Base-by-base conservation (phyloP, 2,797 vertebrate species). In the Hydrocynus forskahlii region DNA sequence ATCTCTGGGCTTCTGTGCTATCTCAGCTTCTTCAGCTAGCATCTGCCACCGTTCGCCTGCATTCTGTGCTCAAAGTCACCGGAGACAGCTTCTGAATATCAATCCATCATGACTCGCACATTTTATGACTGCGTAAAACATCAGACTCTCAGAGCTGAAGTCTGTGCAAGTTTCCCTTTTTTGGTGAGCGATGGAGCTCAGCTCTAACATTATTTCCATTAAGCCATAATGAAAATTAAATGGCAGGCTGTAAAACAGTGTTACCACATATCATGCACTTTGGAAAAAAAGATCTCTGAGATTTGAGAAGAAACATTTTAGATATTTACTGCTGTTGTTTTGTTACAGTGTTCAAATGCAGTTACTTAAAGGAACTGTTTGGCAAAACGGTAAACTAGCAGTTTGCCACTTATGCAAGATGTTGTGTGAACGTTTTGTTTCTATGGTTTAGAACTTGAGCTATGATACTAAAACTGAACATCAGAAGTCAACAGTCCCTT, bases 41-140 rank as follows among this genome's bases (percentile, higher is more conserved):
- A 88, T 84, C 87, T 85, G 85, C 84, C 79, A 81, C 71, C 62
- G 60, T 83, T 81, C 84, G 71, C 73, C 72, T 16, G 63, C 81
- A 81, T 72, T 79, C 78, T 77, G 71, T 73, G 81, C 77, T 79
- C 81, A 83, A 76, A 81, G 83, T 80, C 79, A 77, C 80, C 54
- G 38, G 73, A 69, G 84, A 83, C 73, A 57, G 70, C 70, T 85
- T 78, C 48, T 57, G 81, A 82, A 87, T 83, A 87, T 84, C 85
- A 84, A 86, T 85, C 82, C 78, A 79, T 70, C 73, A 57, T 70
- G 81, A 83, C 75, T 77, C 23, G 71, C 62, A 50, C 6, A 71
- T 67, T 78, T 74, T 50, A 77, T 68, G 74, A 66, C 57, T 70
- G 57, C 19, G 45, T 75, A 45, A 68, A 80, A 75, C 63, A 75